These are phyloP conservation scores for Manis javanica DNA, from an alignment of 2,797 vertebrate genomes.

Conservation along the genomic window DNA sequence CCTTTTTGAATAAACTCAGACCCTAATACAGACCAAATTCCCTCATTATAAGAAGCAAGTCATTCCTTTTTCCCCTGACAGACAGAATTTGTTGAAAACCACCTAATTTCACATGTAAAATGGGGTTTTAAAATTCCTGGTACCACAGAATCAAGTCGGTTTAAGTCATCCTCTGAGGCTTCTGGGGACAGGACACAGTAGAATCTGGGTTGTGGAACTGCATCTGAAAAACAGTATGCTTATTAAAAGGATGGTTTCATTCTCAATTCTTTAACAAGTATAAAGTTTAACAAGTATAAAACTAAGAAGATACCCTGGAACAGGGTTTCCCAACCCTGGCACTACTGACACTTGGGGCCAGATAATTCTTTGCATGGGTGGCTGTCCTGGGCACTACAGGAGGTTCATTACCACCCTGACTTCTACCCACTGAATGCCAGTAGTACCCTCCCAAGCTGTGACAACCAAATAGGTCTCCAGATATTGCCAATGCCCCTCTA, in stretches of 20 bases:
- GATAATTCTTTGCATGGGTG: not conserved
- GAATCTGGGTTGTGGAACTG: slow-evolving; percentile 94
- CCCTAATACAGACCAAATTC: not conserved
- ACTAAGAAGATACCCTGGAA: not conserved
- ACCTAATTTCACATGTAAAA: not conserved
- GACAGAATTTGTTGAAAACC: not conserved
- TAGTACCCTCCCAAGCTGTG: not conserved
- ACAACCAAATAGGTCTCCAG: not conserved
- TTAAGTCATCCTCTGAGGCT: slow-evolving; percentile 96
- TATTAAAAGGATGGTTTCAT: not conserved
- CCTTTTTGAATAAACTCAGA: slow-evolving; percentile 14
- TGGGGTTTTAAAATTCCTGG: slow-evolving; percentile 32
- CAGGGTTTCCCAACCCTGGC: not conserved
- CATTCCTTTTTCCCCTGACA: not conserved
- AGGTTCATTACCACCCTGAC: not conserved
- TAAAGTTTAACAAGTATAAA: not conserved
- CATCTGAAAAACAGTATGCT: slow-evolving; percentile 86
- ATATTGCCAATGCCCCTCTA: not conserved
- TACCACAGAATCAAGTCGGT: slow-evolving; percentile 94
- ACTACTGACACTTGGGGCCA: not conserved
- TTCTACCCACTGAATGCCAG: not conserved
- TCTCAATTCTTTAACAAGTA: not conserved
- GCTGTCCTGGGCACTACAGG: not conserved
- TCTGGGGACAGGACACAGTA: slow-evolving; percentile 97
- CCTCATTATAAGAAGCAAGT: not conserved